Conservation (phyloP, 2,888 invertebrate species). For the Synergus japonicus region DNA sequence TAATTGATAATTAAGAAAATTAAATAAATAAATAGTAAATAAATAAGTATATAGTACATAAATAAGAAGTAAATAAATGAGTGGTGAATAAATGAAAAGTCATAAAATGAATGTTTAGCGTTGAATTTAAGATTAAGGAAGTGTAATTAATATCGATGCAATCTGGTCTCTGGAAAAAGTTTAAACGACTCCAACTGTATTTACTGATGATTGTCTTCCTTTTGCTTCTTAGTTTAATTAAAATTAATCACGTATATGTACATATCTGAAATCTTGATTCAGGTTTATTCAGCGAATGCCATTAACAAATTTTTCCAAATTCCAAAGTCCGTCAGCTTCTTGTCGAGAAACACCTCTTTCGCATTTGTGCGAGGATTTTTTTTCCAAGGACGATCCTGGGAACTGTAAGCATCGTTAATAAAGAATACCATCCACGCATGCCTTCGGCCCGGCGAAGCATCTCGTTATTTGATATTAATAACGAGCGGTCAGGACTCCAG, state of each 20-base stretch:
- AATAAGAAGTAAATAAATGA: no score
- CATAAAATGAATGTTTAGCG: neutral
- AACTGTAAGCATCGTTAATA: conserved; percentile 73
- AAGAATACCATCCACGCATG: conserved; percentile 72
- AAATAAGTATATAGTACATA: no score
- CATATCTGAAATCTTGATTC: neutral
- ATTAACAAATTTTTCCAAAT: conserved; percentile 34
- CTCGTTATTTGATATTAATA: conserved; percentile 77
- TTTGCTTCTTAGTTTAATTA: conserved; percentile 9
- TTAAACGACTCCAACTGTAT: neutral
- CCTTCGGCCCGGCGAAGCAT: conserved; percentile 63
- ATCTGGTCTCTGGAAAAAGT: neutral
- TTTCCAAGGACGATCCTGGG: conserved; percentile 23
- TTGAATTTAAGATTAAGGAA: neutral
- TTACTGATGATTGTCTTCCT: neutral
- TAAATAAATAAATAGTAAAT: neutral
- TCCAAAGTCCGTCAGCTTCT: conserved; percentile 12
- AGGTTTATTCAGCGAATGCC: conserved; percentile 10
- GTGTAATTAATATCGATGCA: neutral
- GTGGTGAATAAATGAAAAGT: no score
- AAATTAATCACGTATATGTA: neutral
- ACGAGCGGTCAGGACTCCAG: conserved; percentile 62
- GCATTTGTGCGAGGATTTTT: conserved; percentile 22
- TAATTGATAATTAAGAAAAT: neutral
- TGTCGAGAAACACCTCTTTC: conserved; percentile 39